These are phyloP conservation scores for Ennomos fuscantarius DNA, from an alignment of 2,888 invertebrate genomes.

Conservation along the genomic window DNA sequence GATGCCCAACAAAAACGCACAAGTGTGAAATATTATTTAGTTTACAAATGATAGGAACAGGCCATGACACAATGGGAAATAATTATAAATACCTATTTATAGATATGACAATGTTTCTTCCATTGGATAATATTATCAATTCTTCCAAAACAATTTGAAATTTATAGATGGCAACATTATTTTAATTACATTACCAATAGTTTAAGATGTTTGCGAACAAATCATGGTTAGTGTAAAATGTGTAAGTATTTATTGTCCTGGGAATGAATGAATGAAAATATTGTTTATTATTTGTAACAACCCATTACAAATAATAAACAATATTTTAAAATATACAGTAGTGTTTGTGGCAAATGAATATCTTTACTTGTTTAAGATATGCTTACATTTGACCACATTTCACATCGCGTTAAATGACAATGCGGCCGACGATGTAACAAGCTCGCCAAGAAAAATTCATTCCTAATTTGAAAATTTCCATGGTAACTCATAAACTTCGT, in stretches of 20 bases:
- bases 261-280: no score
- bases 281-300: no score
- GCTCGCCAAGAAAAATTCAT: no score
- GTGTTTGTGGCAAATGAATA: no score
- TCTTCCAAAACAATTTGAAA: constrained; percentile 52
- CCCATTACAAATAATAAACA: not conserved
- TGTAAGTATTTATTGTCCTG: constrained; percentile 4
- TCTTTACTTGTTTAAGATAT: no score
- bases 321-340: not conserved
- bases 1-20: constrained; percentile 27
- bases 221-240: constrained; percentile 8
- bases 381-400: no score
- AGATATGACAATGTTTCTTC: constrained; percentile 58
- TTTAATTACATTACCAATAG: constrained; percentile 35
- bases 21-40: constrained; percentile 41
- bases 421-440: no score
- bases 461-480: no score
- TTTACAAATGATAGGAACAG: constrained; percentile 71
- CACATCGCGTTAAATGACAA: no score
- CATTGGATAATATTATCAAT: constrained; percentile 58
- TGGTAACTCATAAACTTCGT: no score
- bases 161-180: constrained; percentile 62
- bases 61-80: constrained; percentile 74
- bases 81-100: constrained; percentile 72
- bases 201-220: constrained; percentile 3